phyloP scores from a whole-genome alignment of 2,888 invertebrate genomes.

The Automeris io region DNA sequence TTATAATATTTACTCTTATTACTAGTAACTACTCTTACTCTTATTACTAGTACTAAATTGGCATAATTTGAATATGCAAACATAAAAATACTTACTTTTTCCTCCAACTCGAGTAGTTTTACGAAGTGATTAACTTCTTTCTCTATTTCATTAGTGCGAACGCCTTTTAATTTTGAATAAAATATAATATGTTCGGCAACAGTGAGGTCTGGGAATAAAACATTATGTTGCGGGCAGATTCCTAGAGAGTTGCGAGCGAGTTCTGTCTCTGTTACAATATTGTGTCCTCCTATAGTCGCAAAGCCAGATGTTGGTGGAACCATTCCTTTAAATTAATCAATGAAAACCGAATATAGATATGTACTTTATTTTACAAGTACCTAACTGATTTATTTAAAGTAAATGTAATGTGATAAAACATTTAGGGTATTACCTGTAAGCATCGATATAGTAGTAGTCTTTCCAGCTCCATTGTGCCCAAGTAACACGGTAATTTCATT shows the following conservation, averaged over 20 bases:
- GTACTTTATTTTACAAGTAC: neutral
- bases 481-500: slow-evolving; percentile 89
- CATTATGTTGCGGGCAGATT: slow-evolving; percentile 91
- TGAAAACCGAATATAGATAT: neutral
- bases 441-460: slow-evolving; percentile 96
- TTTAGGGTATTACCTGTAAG: slow-evolving; percentile 79
- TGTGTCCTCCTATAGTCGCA: slow-evolving; percentile 83
- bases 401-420: neutral
- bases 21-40: no score
- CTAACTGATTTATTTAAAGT: neutral
- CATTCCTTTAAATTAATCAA: slow-evolving; percentile 67
- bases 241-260: slow-evolving; percentile 85
- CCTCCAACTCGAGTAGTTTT: slow-evolving; percentile 79
- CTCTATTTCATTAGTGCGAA: slow-evolving; percentile 65
- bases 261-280: slow-evolving; percentile 82
- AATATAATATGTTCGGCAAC: slow-evolving; percentile 90
- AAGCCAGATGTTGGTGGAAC: slow-evolving; percentile 83
- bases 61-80: neutral
- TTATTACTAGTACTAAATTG: neutral
- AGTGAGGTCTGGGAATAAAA: slow-evolving; percentile 89
- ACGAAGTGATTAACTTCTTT: slow-evolving; percentile 82
- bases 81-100: slow-evolving; percentile 66
- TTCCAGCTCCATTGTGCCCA: slow-evolving; percentile 90
- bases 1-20: no score
- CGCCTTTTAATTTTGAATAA: slow-evolving; percentile 85